Base-by-base conservation (phyloP, 2,113 vertebrate genomes). In the Rhegmatorhina hoffmannsi region DNA sequence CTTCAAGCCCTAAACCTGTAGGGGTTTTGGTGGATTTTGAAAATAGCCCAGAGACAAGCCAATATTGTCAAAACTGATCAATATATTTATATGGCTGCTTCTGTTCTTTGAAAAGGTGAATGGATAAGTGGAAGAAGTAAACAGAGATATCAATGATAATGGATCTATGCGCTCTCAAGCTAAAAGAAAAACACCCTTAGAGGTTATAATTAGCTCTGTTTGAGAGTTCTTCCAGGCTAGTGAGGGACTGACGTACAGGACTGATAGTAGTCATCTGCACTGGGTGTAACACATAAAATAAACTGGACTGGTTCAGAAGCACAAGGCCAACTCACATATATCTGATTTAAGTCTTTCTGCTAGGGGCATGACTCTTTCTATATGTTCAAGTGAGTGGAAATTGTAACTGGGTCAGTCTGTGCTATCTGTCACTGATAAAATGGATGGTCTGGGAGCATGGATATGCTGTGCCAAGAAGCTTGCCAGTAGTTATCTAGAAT, bases 381-480 rank as follows among this genome's bases (percentile, higher is more conserved):
- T 25, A 13, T 3, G 8, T 77, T 64, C 21, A 29, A 6, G 24
- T 36, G 50, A 81, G 6, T 26, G 25, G 26, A 29, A 87, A 26
- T 21, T 17, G 21, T 87, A 33, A 46, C 40, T 5, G 2, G 4
- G 3, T 17, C 7, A 10, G 17, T 73, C 24, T 69, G 8, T 69
- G 18, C 9, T 33, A 24, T 17, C 16, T 10, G 15, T 70, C 50
- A 13, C 25, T 46, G 14, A 52, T 55, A 11, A 13, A 40, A 64
- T 2, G 3, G 8, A 7, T 60, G n/a, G 12, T 64, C 34, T 58
- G 11, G 15, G 26, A 56, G 8, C 0, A 0, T 40, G 49, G 28
- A 34, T 9, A 16, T 23, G 19, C 19, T 25, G 3, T 44, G 17
- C 13, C 28, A 74, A 69, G n/a, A n/a, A 33, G 24, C 26, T 60